Evolutionary conservation across 1,140 invertebrate genomes (phyloP).

Genomic region (Drosophila lacteicornis): DNA sequence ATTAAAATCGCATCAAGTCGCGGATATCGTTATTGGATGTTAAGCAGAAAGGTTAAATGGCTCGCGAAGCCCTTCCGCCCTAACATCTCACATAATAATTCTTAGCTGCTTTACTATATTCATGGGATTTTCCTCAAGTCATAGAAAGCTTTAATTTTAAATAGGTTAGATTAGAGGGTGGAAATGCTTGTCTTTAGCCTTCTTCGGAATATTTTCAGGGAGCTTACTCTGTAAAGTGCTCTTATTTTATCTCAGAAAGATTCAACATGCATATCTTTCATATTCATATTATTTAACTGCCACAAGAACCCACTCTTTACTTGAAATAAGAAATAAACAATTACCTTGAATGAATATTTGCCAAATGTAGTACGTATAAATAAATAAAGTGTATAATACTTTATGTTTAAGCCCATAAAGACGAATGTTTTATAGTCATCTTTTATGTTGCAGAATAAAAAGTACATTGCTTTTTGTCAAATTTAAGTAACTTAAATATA

Average conservation of each 20-base stretch:
- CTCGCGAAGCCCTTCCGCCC: not conserved
- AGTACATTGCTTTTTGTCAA: no score
- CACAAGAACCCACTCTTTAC: not conserved
- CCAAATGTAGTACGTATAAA: no score
- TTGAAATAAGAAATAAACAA: not conserved
- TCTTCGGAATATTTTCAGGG: not conserved
- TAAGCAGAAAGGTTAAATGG: slow-evolving; percentile 26
- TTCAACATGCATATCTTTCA: not conserved
- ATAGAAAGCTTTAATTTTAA: not conserved
- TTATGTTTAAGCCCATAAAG: not conserved
- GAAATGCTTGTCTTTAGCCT: not conserved
- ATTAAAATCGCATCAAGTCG: slow-evolving; percentile 47
- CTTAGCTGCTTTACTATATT: not conserved
- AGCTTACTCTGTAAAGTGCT: not conserved
- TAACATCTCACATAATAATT: slow-evolving; percentile 14
- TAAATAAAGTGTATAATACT: not conserved
- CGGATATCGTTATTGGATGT: slow-evolving; percentile 24
- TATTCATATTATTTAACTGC: not conserved
- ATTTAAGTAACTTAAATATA: no score
- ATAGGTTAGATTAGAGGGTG: not conserved
- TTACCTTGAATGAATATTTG: not conserved
- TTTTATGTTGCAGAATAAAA: not conserved
- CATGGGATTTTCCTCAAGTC: not conserved
- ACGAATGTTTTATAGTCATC: no score
- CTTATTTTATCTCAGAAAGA: not conserved